A percentile compares a stretch with the other conserved stretches of the same genome.
Evolutionary conservation across 1,140 invertebrate genomes (phyloP).

Genomic region (Drosophila hydei): DNA sequence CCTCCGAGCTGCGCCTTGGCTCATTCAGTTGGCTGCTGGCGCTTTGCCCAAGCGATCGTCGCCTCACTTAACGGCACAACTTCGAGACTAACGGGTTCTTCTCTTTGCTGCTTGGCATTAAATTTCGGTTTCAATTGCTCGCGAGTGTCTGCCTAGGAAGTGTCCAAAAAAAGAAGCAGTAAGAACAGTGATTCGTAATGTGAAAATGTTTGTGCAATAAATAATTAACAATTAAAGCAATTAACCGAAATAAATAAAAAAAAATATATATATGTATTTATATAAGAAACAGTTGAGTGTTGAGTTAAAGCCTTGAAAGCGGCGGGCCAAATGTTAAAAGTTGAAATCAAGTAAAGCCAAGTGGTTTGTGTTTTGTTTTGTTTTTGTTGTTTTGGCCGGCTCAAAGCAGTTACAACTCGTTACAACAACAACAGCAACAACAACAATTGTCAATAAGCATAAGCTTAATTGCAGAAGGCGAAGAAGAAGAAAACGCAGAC

Average conservation of each 20-base stretch:
- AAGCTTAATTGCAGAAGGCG: slow-evolving; percentile 37
- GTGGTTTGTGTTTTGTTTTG: slow-evolving; percentile 10
- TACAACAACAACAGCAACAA: slow-evolving; percentile 22
- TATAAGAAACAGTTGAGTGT: slow-evolving; percentile 1
- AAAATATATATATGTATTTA: not conserved
- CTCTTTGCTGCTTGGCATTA: not conserved
- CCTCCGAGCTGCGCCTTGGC: slow-evolving; percentile 64
- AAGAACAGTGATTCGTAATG: slow-evolving; percentile 1
- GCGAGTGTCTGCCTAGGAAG: slow-evolving; percentile 24
- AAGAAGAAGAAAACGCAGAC: slow-evolving; percentile 10
- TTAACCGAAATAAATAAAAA: not conserved
- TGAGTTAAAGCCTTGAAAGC: slow-evolving; percentile 38
- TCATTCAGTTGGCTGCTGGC: slow-evolving; percentile 66
- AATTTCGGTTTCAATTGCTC: slow-evolving; percentile 22
- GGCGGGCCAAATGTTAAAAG: slow-evolving; percentile 35
- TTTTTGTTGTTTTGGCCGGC: slow-evolving; percentile 27
- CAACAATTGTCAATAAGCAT: slow-evolving; percentile 39
- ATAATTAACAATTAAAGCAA: slow-evolving; percentile 25
- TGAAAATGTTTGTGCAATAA: too few species aligned
- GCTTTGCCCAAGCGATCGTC: slow-evolving; percentile 56
- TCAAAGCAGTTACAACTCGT: slow-evolving; percentile 56
- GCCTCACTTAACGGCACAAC: slow-evolving; percentile 20
- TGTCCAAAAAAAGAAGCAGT: not conserved
- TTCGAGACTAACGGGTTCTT: slow-evolving; percentile 67
- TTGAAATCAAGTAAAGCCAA: slow-evolving; percentile 16